A percentile compares a stretch with the other conserved stretches of the same genome.
phyloP scores from a whole-genome alignment of 92 coral and sea anemone genomes.

The Parazoanthus atlanticus region DNA sequence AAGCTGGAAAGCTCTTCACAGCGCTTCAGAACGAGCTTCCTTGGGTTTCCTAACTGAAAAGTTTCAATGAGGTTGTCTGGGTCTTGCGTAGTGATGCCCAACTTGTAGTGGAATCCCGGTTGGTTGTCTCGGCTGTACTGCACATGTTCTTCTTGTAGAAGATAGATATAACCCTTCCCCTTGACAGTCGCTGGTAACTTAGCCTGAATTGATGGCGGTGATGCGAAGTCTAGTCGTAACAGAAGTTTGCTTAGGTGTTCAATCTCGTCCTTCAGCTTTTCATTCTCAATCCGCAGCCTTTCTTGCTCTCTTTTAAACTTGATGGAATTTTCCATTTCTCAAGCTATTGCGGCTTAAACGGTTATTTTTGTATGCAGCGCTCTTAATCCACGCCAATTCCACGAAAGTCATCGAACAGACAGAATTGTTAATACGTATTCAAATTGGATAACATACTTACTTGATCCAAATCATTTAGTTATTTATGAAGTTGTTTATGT shows the following conservation, averaged over 20 bases:
- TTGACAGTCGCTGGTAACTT: not conserved
- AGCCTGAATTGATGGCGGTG: slow-evolving; percentile 27
- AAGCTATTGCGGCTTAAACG: not conserved
- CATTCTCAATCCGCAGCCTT: slow-evolving; percentile 8
- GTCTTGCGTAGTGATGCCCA: slow-evolving; percentile 8
- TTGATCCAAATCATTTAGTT: slow-evolving; percentile 6
- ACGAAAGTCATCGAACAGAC: not conserved
- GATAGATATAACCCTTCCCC: slow-evolving; percentile 24
- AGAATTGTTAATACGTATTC: not conserved
- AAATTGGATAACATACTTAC: not conserved
- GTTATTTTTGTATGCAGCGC: not conserved
- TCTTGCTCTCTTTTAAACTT: slow-evolving; percentile 11
- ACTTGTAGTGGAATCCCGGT: slow-evolving; percentile 19
- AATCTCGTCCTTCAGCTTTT: slow-evolving; percentile 30
- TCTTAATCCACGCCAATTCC: not conserved
- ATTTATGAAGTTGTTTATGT: not conserved
- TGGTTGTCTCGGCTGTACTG: slow-evolving; percentile 25
- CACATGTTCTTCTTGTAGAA: slow-evolving; percentile 14
- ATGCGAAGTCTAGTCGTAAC: slow-evolving; percentile 22
- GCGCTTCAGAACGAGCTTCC: slow-evolving; percentile 16
- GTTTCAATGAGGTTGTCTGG: slow-evolving; percentile 13
- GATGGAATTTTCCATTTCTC: not conserved
- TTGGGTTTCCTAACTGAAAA: slow-evolving; percentile 17
- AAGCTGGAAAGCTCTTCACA: slow-evolving; percentile 11
- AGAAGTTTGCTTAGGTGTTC: slow-evolving; percentile 10